Base-by-base conservation (phyloP, 2,888 invertebrate species). In the Epinotia brunnichana region DNA sequence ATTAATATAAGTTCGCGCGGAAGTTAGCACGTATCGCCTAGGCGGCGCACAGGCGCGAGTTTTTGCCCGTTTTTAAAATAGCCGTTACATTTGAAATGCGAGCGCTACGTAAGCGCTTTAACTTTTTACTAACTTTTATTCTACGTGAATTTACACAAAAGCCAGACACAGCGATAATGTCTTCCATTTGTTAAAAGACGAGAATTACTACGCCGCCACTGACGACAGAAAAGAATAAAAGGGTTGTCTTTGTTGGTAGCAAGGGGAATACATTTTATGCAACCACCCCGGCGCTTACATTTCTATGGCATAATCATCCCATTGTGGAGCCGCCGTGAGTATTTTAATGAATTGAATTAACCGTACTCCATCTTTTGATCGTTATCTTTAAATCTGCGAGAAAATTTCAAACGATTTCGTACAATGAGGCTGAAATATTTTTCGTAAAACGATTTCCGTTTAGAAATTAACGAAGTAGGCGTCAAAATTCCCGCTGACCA, bases 141-240 rank as follows among this genome's bases (percentile, higher is more conserved):
- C 85, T 85, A 87, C 88, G 86, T 87, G 88, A 90, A 91, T 90
- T 90, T 90, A 88, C 87, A 87, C 88, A 90, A 90, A 90, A 89
- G 89, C 87, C 88, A 89, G 86, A 84, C 86, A 81, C 84, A 82
- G 86, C 86, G 90, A 89, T 90, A 91, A 90, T 90, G 88, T 90
- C 90, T 88, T 88, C 89, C 90, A 90, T 90, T 90, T 90, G 88
- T 90, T 90, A 90, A 89, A 86, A 88, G 89, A 89, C 85, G 86
- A 87, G 89, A 90, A 90, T 90, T 90, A 89, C 87, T 84, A 85
- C 83, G 82, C 83, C 82, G 83, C 81, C 82, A 81, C 83, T 85
- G 87, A 87, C 85, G 87, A 88, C 87, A 85, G 86, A 88, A 90
- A 88, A 86, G 86, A 89, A 90, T 88, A 88, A 88, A 88, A 86